Evolutionary conservation across 64 coral and sea anemone genomes (phyloP).

Genomic region (Stylophora pistillata): DNA sequence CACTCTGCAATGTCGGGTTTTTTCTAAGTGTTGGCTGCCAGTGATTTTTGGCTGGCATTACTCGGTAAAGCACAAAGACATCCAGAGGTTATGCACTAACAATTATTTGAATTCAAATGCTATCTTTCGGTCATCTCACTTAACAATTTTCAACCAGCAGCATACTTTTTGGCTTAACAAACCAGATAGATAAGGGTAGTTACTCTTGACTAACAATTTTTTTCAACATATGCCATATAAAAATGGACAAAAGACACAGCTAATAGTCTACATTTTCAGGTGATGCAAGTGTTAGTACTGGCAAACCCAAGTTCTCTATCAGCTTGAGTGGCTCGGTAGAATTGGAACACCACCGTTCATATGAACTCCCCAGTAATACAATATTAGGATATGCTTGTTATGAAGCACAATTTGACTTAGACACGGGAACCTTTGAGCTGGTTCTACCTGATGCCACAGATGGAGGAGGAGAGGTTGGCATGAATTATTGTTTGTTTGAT

Average conservation of each 20-base stretch:
- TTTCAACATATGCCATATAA: neutral
- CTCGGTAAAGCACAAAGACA: too few relatives aligned
- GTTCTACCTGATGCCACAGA: constrained; percentile 61
- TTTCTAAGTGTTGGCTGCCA: too few relatives aligned
- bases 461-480: constrained; percentile 11
- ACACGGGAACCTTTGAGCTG: constrained; percentile 47
- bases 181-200: too few relatives aligned
- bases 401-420: constrained; percentile 37
- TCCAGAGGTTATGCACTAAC: too few relatives aligned
- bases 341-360: constrained; percentile 68
- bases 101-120: too few relatives aligned
- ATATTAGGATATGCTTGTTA: constrained; percentile 82
- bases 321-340: constrained; percentile 57
- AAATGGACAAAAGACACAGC: neutral
- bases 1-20: too few relatives aligned
- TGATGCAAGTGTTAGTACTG: constrained; percentile 49
- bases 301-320: constrained; percentile 50
- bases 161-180: too few relatives aligned
- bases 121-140: too few relatives aligned
- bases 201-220: neutral
- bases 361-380: constrained; percentile 71
- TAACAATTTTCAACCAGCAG: too few relatives aligned
- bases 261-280: constrained; percentile 23
- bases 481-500: constrained; percentile 31
- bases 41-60: too few relatives aligned